These are phyloP conservation scores for Phycodurus eques DNA, from an alignment of 2,113 vertebrate species.

Conservation along the genomic window DNA sequence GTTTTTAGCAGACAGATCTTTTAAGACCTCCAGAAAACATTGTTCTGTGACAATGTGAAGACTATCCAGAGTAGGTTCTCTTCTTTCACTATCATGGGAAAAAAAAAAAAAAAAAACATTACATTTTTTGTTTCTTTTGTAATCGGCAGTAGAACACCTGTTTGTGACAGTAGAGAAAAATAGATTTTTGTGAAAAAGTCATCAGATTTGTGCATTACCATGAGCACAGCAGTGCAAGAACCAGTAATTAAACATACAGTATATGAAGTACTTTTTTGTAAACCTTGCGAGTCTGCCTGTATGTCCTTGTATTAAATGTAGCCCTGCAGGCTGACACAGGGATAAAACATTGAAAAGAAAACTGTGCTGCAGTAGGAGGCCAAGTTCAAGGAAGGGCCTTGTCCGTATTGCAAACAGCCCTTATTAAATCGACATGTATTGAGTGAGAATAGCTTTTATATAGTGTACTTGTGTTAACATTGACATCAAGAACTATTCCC, in stretches of 20 bases:
- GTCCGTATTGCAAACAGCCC: not conserved
- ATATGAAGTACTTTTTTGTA: not conserved
- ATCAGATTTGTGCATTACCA: too few species aligned
- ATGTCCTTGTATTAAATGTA: not conserved
- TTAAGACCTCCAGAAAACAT: too few species aligned
- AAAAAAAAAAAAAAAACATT: too few species aligned
- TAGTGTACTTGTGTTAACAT: not conserved
- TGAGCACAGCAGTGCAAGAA: too few species aligned
- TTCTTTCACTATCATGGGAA: too few species aligned
- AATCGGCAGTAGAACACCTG: too few species aligned
- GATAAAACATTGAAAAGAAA: slow-evolving; percentile 2
- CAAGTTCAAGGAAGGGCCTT: not conserved
- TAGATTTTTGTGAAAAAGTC: too few species aligned
- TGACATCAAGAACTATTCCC: not conserved
- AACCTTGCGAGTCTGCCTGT: not conserved
- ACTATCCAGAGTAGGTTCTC: too few species aligned
- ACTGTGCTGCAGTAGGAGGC: not conserved
- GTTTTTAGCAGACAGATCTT: too few species aligned
- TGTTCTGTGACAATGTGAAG: too few species aligned
- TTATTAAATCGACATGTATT: not conserved
- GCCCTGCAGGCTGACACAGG: not conserved
- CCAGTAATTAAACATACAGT: not conserved
- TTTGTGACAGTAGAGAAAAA: too few species aligned
- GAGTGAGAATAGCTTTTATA: not conserved
- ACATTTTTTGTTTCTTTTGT: too few species aligned